Base-by-base conservation (phyloP, 2,888 invertebrate species). In the Calameuta filiformis region DNA sequence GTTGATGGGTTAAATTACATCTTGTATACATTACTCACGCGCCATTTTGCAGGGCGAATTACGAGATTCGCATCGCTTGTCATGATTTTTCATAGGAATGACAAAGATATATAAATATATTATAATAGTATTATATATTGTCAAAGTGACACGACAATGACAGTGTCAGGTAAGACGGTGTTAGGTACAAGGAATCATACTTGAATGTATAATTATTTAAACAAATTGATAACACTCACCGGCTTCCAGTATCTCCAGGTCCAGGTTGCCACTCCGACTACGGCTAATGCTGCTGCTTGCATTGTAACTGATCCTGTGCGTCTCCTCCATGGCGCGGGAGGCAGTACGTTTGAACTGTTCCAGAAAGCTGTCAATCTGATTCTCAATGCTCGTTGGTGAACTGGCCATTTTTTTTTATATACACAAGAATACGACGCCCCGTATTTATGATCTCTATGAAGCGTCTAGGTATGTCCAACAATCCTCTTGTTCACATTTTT, bases 361-460 rank as follows among this genome's bases (percentile, higher is more conserved):
- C 91, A 96, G 92, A 93, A 96, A 96, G 93, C 95, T 95, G 94
- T 96, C 96, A 93, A 96, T 96, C 93, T 96, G 96, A 88, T 95
- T 95, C 93, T 96, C 96, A 91, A 96, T 95, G 86, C 94, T 96
- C 84, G 94, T 94, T 83, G 95, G 94, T 86, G 95, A 94, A 90
- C 92, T 93, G 85, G 94, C 94, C 94, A 94, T 94, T 90, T 85
- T 88, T 81, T 81, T 88, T 81, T 81, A 68, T 79, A 23, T 56
- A 56, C 40, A 56, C 40, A 15, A 56, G 9, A 56, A 56, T 56
- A 23, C 40, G 40, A 56, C 40, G 9, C 40, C 40, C 40, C 6
- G 40, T 56, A 15, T 56, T 56, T 56, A 56, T 56, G 40, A 23
- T 56, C 40, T 56, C 23, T 56, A 23, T 15, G 40, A 56, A 56